A percentile compares a stretch with the other conserved stretches of the same genome.
Evolutionary conservation across 2,113 vertebrate species (phyloP).

Genomic region (Butastur rufipennis): DNA sequence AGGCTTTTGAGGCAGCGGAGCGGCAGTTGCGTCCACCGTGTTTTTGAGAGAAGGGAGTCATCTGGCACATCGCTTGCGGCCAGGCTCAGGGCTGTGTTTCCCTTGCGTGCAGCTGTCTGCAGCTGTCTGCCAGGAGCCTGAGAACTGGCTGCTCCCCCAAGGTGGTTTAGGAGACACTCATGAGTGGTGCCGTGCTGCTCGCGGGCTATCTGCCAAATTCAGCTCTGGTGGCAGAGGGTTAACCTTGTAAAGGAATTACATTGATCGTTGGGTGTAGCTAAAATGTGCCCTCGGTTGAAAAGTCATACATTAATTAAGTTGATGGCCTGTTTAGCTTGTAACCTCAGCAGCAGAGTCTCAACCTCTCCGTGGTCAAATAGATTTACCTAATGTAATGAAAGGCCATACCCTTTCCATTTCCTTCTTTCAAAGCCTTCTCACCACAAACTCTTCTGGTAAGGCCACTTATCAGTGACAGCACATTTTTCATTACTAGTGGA

Average conservation of each 20-base stretch:
- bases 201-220: neutral
- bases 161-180: slow-evolving; percentile 59
- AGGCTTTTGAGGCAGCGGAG: neutral
- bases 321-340: slow-evolving; percentile 27
- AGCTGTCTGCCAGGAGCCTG: slow-evolving; percentile 72
- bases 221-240: neutral
- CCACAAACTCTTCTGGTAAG: slow-evolving; percentile 38
- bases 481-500: slow-evolving; percentile 34
- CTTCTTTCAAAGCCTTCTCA: slow-evolving; percentile 59
- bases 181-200: neutral
- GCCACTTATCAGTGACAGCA: slow-evolving; percentile 53
- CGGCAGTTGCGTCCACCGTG: neutral
- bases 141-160: slow-evolving; percentile 49
- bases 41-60: neutral
- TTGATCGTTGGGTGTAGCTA: neutral
- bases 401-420: slow-evolving; percentile 28
- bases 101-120: slow-evolving; percentile 67
- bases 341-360: slow-evolving; percentile 28
- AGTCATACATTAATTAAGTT: slow-evolving; percentile 9
- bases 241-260: neutral
- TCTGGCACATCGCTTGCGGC: neutral
- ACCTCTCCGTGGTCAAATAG: slow-evolving; percentile 36
- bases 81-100: neutral
- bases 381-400: slow-evolving; percentile 55
- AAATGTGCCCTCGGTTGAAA: neutral